Conservation (phyloP, 2,113 vertebrate genomes). For the Leptodactylus fuscus region DNA sequence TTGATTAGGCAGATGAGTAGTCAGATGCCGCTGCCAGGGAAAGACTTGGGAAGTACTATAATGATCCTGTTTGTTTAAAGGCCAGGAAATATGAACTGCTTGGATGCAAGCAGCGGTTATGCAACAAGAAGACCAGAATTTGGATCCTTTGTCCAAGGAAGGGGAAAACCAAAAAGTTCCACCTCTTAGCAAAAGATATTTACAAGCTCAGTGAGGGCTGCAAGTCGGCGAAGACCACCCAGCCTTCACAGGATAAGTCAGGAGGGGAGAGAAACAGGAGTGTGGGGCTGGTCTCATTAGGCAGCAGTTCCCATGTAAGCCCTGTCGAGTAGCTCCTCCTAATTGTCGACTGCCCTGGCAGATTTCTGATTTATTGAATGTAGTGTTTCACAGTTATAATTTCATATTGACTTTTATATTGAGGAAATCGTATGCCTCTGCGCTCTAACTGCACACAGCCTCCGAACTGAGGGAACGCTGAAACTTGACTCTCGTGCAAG, state of each 20-base stretch:
- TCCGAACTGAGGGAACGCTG: background rate
- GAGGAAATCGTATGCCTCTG: slow-evolving; percentile 9
- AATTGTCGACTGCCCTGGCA: background rate
- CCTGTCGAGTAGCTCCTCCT: background rate
- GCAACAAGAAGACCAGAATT: slow-evolving; percentile 49
- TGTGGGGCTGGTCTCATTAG: slow-evolving; percentile 33
- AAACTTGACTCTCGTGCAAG: slow-evolving; percentile 31
- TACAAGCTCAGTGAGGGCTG: slow-evolving; percentile 44
- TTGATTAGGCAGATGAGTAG: slow-evolving; percentile 51
- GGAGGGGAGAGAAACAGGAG: slow-evolving; percentile 1
- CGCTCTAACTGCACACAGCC: slow-evolving; percentile 1
- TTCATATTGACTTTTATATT: slow-evolving; percentile 43
- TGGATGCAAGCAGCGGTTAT: slow-evolving; percentile 55
- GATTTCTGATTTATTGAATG: slow-evolving; percentile 28
- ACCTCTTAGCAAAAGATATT: slow-evolving; percentile 51
- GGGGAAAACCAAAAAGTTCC: slow-evolving; percentile 54
- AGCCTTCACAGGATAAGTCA: slow-evolving; percentile 34
- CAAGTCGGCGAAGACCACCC: slow-evolving; percentile 45
- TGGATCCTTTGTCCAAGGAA: slow-evolving; percentile 53
- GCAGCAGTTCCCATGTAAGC: slow-evolving; percentile 36
- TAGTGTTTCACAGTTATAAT: slow-evolving; percentile 37
- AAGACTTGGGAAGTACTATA: slow-evolving; percentile 46
- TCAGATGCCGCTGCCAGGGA: slow-evolving; percentile 35
- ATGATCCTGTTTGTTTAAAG: slow-evolving; percentile 51
- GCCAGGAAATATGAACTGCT: slow-evolving; percentile 43